phyloP scores from a whole-genome alignment of 2,888 invertebrate genomes.

The Yponomeuta sedellus region DNA sequence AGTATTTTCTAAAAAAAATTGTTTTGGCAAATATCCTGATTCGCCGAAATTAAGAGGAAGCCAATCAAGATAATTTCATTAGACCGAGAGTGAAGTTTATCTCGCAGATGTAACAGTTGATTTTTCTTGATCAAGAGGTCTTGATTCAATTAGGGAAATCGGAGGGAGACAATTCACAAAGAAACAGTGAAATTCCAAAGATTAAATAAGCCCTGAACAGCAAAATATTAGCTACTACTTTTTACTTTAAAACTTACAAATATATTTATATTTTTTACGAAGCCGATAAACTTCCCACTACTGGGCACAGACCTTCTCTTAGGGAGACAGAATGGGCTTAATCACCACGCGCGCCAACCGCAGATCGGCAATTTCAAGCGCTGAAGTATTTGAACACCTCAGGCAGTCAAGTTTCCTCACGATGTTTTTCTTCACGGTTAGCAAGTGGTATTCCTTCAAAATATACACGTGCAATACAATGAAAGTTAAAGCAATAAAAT shows the following conservation, averaged over 20 bases:
- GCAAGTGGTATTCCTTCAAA: no score
- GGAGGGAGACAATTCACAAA: constrained; percentile 32
- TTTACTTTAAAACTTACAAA: background rate
- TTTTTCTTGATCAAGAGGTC: constrained; percentile 40
- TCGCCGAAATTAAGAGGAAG: constrained; percentile 5
- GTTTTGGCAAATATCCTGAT: background rate
- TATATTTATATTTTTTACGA: no score
- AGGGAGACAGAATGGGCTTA: no score
- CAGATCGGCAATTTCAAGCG: no score
- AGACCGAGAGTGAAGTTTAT: constrained; percentile 37
- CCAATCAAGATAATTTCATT: constrained; percentile 43
- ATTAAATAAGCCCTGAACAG: background rate
- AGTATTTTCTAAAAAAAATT: background rate
- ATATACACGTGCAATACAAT: background rate
- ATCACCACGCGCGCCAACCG: no score
- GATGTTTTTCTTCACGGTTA: no score
- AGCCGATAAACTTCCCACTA: no score
- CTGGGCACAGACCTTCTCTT: no score
- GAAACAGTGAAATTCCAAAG: constrained; percentile 12
- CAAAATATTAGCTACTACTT: background rate
- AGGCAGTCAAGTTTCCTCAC: no score
- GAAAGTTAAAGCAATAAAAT: no score
- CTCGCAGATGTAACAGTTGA: constrained; percentile 31
- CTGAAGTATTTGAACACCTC: no score
- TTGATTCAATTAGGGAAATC: constrained; percentile 44